phyloP scores from a whole-genome alignment of 2,113 vertebrate genomes.

The Xenopus borealis region DNA sequence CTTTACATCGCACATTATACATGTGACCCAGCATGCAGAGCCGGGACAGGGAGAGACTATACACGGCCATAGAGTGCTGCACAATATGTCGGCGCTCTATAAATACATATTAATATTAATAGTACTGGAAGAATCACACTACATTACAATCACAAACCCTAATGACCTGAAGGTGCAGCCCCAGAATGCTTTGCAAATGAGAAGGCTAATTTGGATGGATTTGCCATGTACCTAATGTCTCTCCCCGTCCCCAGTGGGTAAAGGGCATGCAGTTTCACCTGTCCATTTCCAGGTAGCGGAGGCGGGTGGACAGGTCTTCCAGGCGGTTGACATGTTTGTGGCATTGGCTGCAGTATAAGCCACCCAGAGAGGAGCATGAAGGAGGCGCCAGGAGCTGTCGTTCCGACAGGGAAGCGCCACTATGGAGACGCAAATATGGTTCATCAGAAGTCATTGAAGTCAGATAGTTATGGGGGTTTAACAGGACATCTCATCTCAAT shows the following conservation, averaged over 20 bases:
- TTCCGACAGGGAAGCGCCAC: slow-evolving; percentile 24
- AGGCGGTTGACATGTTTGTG: slow-evolving; percentile 98
- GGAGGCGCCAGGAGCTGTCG: slow-evolving; percentile 54
- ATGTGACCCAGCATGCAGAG: background rate
- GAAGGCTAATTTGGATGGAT: too few species aligned
- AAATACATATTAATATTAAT: too few species aligned
- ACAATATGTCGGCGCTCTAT: too few species aligned
- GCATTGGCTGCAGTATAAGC: slow-evolving; percentile 98
- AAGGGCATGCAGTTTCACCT: slow-evolving; percentile 71
- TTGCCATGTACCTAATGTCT: background rate
- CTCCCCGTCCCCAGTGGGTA: background rate
- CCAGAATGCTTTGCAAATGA: background rate
- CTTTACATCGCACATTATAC: too few species aligned
- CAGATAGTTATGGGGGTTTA: too few species aligned
- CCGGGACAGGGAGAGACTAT: slow-evolving; percentile 3
- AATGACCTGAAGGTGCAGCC: background rate
- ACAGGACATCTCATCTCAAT: too few species aligned
- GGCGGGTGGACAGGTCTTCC: slow-evolving; percentile 93
- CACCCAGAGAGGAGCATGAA: slow-evolving; percentile 15
- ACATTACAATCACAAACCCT: too few species aligned
- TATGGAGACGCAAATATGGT: slow-evolving; percentile 17
- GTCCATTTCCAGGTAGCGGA: slow-evolving; percentile 97
- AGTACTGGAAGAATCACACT: too few species aligned
- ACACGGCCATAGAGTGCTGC: too few species aligned
- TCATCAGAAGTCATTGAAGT: background rate